A percentile compares a stretch with the other conserved stretches of the same genome.
These are phyloP conservation scores for Gobiocypris rarus DNA, from an alignment of 2,113 vertebrate species.

Conservation along the genomic window DNA sequence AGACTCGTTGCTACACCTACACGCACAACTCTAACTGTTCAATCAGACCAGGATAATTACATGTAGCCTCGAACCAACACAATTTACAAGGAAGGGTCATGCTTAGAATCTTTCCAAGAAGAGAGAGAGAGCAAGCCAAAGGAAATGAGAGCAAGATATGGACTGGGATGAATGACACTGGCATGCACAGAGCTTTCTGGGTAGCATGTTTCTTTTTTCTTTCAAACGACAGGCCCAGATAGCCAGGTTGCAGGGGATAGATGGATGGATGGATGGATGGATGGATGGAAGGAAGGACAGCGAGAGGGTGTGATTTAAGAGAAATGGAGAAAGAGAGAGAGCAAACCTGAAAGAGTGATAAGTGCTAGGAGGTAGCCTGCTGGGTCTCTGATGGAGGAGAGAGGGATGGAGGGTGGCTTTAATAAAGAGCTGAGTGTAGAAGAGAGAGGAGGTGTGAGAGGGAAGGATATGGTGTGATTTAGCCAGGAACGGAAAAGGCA, in stretches of 20 bases:
- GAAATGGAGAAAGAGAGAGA: constrained; percentile 26
- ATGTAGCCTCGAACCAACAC: neutral
- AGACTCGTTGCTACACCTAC: constrained; percentile 11
- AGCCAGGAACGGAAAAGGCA: constrained; percentile 48
- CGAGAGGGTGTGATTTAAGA: constrained; percentile 20
- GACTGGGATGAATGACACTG: neutral
- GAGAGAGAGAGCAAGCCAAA: neutral
- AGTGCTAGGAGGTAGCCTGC: constrained; percentile 47
- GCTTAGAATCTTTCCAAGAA: neutral
- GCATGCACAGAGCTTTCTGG: neutral
- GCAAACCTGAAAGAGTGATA: constrained; percentile 12
- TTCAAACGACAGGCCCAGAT: neutral
- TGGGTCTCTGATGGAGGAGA: constrained; percentile 54
- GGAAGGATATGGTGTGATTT: constrained; percentile 61
- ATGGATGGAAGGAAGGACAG: neutral
- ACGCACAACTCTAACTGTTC: neutral
- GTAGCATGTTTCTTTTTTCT: neutral
- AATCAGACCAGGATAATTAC: constrained; percentile 10
- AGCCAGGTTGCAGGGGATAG: neutral
- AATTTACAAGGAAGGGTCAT: constrained; percentile 1
- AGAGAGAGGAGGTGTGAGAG: constrained; percentile 46
- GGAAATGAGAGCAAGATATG: neutral
- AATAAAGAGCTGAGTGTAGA: constrained; percentile 52
- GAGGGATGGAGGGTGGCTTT: constrained; percentile 50
- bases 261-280: neutral